Base-by-base conservation (phyloP, 2,113 vertebrate genomes). In the Sebastes fasciatus region DNA sequence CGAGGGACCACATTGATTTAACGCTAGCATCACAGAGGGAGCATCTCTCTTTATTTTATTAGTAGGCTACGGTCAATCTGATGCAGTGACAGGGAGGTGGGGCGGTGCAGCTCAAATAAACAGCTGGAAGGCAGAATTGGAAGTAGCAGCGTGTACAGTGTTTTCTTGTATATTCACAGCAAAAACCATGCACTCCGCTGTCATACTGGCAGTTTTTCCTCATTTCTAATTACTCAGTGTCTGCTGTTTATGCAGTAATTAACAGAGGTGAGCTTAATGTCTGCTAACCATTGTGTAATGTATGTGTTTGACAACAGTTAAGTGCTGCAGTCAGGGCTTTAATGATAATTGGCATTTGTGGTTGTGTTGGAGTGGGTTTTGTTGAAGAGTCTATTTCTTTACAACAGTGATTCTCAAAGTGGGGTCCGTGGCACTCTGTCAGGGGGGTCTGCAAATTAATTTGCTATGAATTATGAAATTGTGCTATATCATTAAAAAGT, bases 21-120 rank as follows among this genome's bases (percentile, higher is more conserved):
- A 80, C 58, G 80, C 90, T 79, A 49, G 83, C 88, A 86, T 90
- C 90, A 90, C 87, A 88, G 84, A 77, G 70, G 86, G 90, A 89
- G 89, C 84, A 83, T 91, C 89, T 88, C 85, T 91, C 88, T 89
- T 90, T 89, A 91, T 91, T 92, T 92, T 93, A 93, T 94, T 92
- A 91, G 90, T 73, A 70, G 88, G 74, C 86, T 87, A 85, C 73
- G 73, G 90, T 90, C 92, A 92, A 89, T 90, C 91, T 92, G 83
- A 77, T 58, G 77, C 80, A 79, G 74, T 91, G 86, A 92, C 88
- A 88, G 86, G 71, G 74, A 87, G 91, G 89, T 82, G 88, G 85
- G 80, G 80, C 69, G 43, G 69, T 13, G 13, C 5, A 8, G 83
- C 60, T 79, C 55, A 57, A 42, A 88, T 75, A 80, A 87, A 87